These are phyloP conservation scores for Drosophila erecta DNA, from an alignment of 1,140 invertebrate genomes.

Conservation along the genomic window DNA sequence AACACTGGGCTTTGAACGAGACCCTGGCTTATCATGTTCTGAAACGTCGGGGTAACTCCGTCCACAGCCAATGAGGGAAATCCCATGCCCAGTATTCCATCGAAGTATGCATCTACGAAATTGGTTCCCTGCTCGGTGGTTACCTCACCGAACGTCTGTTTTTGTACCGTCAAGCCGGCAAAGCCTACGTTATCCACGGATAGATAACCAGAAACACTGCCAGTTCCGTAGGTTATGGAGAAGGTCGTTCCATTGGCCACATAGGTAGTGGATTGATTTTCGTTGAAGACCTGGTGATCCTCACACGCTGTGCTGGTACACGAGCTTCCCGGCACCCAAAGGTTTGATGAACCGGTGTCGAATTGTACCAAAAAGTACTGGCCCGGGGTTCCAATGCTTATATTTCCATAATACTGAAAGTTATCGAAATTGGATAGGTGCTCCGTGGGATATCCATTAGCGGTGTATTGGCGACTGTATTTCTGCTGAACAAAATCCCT, in stretches of 20 bases:
- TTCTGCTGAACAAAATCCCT: constrained; percentile 8
- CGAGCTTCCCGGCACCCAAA: constrained; percentile 98
- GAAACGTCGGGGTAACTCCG: constrained; percentile 95
- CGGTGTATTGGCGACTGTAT: constrained; percentile 7
- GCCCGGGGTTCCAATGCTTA: constrained; percentile 95
- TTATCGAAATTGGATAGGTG: constrained; percentile 17
- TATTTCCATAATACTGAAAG: constrained; percentile 98
- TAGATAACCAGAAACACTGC: constrained; percentile 96
- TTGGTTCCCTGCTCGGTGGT: constrained; percentile 94
- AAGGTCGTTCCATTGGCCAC: constrained; percentile 95
- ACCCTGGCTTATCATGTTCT: constrained; percentile 95
- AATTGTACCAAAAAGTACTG: constrained; percentile 98
- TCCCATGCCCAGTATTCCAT: constrained; percentile 97
- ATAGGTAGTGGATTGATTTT: constrained; percentile 92
- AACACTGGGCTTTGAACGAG: constrained; percentile 92
- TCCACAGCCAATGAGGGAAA: constrained; percentile 95
- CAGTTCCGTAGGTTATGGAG: constrained; percentile 97
- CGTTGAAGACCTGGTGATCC: constrained; percentile 94
- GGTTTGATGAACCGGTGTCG: constrained; percentile 98
- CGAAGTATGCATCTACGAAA: constrained; percentile 97
- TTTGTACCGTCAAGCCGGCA: constrained; percentile 89
- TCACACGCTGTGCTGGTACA: constrained; percentile 93
- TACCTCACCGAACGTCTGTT: constrained; percentile 99
- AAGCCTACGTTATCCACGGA: constrained; percentile 92
- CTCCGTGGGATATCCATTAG: constrained; percentile 14